Base-by-base conservation (phyloP, 2,888 invertebrate genomes). In the Calliopum simillimum region DNA sequence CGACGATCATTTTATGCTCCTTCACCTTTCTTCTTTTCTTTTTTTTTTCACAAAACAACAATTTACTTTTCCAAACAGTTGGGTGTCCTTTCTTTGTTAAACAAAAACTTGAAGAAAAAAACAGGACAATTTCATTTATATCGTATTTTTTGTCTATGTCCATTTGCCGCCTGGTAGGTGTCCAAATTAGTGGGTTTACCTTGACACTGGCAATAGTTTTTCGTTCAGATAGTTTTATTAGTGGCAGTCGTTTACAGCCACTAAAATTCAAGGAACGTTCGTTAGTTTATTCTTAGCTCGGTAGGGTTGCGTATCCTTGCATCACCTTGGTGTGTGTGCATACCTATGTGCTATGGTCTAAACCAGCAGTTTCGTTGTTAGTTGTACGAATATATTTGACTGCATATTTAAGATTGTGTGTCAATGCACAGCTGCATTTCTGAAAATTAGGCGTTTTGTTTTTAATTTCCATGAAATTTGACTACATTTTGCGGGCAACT, bases 61-160 rank as follows among this genome's bases (percentile, higher is more conserved):
- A 67, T 67, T 67, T 67, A 59, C 47, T 58, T 13, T 33, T 19
- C 19, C 67, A 47, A 67, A 67, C 67, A 67, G 67, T 67, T 59
- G 67, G 67, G 43, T n/a, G 67, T 67, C 67, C 49, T 67, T 67
- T 55, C 14, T 33, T 25, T 16, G 19, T 61, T 33, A 21, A 33
- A 33, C 33, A 33, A 33, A 2, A 33, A 33, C 33, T n/a, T n/a
- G n/a, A 33, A 33, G 1, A 6, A 6, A 23, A 12, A 25, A 65
- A 55, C 13, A 56, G 56, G 56, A 55, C 55, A 56, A 46, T 56
- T 55, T 46, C 14, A 12, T 53, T 33, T 33, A n/a, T 58, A 11
- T 58, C 56, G 55, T 43, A 33, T 33, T 33, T 25, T 33, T 33
- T 33, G 33, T 33, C 56, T 43, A 44, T 14, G 11, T 43, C 21